Evolutionary conservation across 2,797 vertebrate genomes (phyloP).

Genomic region (Falco novaeseelandiae): DNA sequence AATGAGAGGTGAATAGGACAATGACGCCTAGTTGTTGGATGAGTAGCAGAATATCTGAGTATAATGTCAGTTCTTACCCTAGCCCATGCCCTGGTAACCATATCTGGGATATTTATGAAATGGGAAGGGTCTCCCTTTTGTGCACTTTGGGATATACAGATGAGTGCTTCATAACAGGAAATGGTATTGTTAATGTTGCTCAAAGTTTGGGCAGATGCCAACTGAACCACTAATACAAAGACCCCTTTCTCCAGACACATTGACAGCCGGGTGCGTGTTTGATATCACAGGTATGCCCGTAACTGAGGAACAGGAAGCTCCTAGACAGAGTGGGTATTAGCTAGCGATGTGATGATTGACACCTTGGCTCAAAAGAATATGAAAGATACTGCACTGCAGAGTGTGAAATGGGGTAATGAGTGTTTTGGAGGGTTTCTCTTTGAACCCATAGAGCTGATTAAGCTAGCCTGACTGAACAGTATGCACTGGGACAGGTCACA

Average conservation of each 20-base stretch:
- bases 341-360: background rate
- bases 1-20: background rate
- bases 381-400: background rate
- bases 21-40: background rate
- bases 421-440: background rate
- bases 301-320: background rate
- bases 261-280: background rate
- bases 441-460: background rate
- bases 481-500: background rate
- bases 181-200: background rate
- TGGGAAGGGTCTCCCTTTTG: background rate
- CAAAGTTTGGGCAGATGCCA: background rate
- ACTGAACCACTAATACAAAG: background rate
- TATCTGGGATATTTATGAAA: background rate
- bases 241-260: background rate
- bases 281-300: background rate
- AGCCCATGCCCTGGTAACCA: background rate
- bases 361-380: background rate
- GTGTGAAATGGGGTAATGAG: background rate
- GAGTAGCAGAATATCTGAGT: background rate
- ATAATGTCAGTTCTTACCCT: background rate
- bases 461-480: background rate
- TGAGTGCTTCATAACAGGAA: background rate
- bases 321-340: background rate
- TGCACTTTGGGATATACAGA: background rate